phyloP scores from a whole-genome alignment of 2,888 invertebrate species.

The Ennomos erosarius region DNA sequence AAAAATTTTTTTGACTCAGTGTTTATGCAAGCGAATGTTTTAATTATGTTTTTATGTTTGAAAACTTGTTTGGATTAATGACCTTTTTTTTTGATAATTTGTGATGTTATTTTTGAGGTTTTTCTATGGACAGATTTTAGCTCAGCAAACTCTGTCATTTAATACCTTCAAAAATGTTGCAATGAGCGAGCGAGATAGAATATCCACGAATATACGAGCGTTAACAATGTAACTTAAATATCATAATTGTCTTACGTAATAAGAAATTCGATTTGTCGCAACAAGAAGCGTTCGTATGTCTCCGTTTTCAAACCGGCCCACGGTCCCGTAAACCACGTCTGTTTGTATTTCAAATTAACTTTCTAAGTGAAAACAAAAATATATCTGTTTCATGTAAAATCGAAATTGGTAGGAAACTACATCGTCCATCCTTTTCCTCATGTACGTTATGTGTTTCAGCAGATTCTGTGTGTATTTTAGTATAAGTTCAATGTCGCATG shows the following conservation, averaged over 20 bases:
- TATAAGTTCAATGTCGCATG: conserved; percentile 71
- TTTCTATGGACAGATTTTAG: too few relatives aligned
- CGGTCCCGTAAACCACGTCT: conserved; percentile 32
- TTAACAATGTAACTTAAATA: conserved; percentile 1
- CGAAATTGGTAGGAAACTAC: conserved; percentile 30
- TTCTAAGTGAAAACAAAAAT: conserved; percentile 12
- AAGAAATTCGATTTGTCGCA: conserved; percentile 10
- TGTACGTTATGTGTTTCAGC: conserved; percentile 51
- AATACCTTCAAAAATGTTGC: too few relatives aligned
- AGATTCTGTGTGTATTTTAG: conserved; percentile 54
- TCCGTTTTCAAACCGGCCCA: conserved; percentile 22
- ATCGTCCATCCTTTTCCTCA: conserved; percentile 50
- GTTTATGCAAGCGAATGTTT: too few relatives aligned
- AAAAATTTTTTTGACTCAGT: too few relatives aligned
- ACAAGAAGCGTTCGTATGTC: too few relatives aligned
- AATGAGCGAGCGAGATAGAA: neutral
- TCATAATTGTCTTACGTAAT: neutral
- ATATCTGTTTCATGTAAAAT: conserved; percentile 5
- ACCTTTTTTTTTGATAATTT: too few relatives aligned
- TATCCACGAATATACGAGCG: neutral
- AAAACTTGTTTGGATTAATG: too few relatives aligned
- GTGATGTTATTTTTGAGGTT: too few relatives aligned
- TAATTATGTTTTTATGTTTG: too few relatives aligned
- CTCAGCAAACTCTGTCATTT: too few relatives aligned
- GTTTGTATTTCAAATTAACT: conserved; percentile 10